Evolutionary conservation across 2,888 invertebrate species (phyloP), one percentile per base, ranked within the genome.

Genomic region (Euproctis similis): DNA sequence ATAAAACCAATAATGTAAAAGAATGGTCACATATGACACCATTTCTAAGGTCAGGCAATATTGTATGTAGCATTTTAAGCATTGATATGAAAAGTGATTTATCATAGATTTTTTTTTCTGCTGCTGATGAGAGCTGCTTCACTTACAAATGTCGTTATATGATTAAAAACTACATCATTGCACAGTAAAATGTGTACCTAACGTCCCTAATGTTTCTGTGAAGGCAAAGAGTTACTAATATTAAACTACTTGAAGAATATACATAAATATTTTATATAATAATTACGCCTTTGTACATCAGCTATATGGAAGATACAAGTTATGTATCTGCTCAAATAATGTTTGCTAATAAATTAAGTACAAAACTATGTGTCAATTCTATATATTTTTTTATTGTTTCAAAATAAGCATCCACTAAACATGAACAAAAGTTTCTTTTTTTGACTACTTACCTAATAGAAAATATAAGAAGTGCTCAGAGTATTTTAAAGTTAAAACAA

Each of bases 401-500:
- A 10, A 7, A 10, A 13, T n/a, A 29, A 8, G 30, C 30, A 35
- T 41, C 24, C 8, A 24, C 37, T 28, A 30, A 40, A 25, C 31
- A 23, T 30, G 26, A 28, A 35, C 28, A 34, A 24, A 24, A 27
- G 26, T 25, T 16, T 27, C 14, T 26, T 14, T 28, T 34, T 35
- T 39, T 26, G 38, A 34, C 42, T 38, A 42, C 32, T 37, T 35
- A 42, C 8, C 12, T 12, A 8, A 12, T 13, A 10, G 8, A 34
- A 28, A 29, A 26, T 26, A 31, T 34, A 29, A 30, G 29, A 39
- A 42, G 37, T 36, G 46, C 36, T 34, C 46, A 40, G 46, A 48
- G 42, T 48, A 46, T 49, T 51, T 45, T 34, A 37, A 46, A 28
- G 37, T 46, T 39, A 41, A 37, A 47, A 48, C 51, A 51, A 51